These are phyloP conservation scores for Sceloporus undulatus DNA, from an alignment of 2,113 vertebrate species.

Conservation along the genomic window DNA sequence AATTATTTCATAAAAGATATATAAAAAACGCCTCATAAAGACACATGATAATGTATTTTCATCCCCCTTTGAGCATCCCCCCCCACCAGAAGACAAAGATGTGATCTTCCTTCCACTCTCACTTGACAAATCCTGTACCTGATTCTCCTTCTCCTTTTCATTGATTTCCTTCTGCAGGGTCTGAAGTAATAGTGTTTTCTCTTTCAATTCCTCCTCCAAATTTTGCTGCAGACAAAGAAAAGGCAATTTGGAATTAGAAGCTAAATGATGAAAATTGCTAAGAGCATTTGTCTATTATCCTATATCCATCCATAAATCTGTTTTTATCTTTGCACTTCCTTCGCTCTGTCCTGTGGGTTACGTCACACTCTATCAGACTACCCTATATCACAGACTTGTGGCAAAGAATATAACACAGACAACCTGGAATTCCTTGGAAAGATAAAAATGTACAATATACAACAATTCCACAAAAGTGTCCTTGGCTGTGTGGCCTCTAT, in stretches of 20 bases:
- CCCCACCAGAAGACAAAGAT: not conserved
- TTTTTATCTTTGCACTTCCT: not conserved
- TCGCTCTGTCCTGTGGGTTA: not conserved
- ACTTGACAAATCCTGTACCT: constrained; percentile 44
- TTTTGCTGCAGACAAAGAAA: constrained; percentile 57
- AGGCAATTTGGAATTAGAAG: not conserved
- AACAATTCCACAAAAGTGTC: not conserved
- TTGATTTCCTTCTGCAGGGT: constrained; percentile 58
- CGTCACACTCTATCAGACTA: not conserved
- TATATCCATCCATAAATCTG: too few species aligned
- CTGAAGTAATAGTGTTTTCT: constrained; percentile 39
- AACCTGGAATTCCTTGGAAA: not conserved
- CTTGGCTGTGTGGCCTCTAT: not conserved
- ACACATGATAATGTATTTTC: not conserved
- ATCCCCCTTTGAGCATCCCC: not conserved
- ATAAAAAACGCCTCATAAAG: not conserved
- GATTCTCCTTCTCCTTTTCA: constrained; percentile 51
- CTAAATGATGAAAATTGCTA: not conserved
- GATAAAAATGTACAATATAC: not conserved
- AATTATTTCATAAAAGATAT: not conserved
- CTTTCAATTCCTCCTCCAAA: constrained; percentile 51
- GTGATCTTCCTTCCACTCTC: not conserved
- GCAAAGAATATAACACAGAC: not conserved
- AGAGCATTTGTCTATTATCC: not conserved
- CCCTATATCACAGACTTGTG: not conserved